A percentile compares a stretch with the other conserved stretches of the same genome.
Conservation (phyloP, 1,140 invertebrate genomes). For the Drosophila tristis region DNA sequence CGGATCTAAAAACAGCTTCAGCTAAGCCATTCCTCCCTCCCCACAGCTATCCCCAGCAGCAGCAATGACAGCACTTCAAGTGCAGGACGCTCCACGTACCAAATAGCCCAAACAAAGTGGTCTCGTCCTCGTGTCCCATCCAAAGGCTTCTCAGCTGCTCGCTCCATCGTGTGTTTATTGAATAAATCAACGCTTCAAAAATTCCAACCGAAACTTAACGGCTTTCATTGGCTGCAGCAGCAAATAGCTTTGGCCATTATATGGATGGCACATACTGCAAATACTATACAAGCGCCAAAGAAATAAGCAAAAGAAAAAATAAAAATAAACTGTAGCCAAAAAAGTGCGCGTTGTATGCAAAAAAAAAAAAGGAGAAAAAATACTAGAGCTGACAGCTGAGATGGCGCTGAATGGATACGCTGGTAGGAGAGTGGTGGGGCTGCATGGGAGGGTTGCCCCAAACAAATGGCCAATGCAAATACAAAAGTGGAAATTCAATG, state of each 20-base stretch:
- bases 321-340: constrained; percentile 65
- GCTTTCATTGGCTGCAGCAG: constrained; percentile 70
- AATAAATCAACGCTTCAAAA: constrained; percentile 75
- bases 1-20: constrained; percentile 5
- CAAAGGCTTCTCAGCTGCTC: constrained; percentile 33
- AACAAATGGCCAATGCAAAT: constrained; percentile 75
- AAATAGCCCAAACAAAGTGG: constrained; percentile 45
- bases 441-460: constrained; percentile 1
- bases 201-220: constrained; percentile 73
- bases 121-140: constrained; percentile 4
- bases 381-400: constrained; percentile 34
- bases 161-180: constrained; percentile 58
- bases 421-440: not conserved
- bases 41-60: not conserved
- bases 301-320: constrained; percentile 37
- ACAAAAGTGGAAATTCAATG: constrained; percentile 78
- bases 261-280: constrained; percentile 4
- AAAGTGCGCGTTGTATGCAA: constrained; percentile 49
- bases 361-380: constrained; percentile 39
- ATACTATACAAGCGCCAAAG: not conserved
- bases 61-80: constrained; percentile 43
- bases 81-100: constrained; percentile 1
- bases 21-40: not conserved
- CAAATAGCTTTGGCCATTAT: constrained; percentile 71
- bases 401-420: constrained; percentile 5